phyloP scores from a whole-genome alignment of 2,797 vertebrate species.

The Protonibea diacanthus region DNA sequence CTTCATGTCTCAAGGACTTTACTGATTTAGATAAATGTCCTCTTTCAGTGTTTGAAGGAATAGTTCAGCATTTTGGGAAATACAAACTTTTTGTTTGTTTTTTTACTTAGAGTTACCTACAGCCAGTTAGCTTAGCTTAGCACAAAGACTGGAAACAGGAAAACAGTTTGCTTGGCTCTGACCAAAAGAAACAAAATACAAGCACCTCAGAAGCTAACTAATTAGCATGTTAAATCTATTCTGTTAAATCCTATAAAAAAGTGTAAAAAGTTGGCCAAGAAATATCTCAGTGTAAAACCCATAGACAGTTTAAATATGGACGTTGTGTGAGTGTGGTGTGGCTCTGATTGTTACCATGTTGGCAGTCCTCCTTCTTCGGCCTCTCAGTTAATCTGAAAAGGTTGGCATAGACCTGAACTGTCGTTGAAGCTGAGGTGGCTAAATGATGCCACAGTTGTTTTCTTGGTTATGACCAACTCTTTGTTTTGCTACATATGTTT shows the following conservation, averaged over 20 bases:
- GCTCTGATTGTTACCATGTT: too few species aligned
- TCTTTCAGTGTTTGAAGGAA: conserved; percentile 22
- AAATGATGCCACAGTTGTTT: too few species aligned
- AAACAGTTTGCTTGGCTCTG: not conserved
- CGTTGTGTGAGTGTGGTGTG: too few species aligned
- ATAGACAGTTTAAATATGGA: too few species aligned
- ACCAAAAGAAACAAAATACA: not conserved
- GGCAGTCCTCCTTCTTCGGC: too few species aligned
- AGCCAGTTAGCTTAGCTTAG: conserved; percentile 1
- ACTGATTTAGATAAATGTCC: conserved; percentile 20
- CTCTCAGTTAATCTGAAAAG: too few species aligned
- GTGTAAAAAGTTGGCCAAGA: too few species aligned
- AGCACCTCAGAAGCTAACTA: not conserved
- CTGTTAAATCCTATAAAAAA: not conserved
- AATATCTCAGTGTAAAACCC: too few species aligned
- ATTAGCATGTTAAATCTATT: not conserved
- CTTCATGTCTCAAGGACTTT: conserved; percentile 6
- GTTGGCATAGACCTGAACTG: too few species aligned
- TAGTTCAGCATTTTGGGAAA: conserved; percentile 23
- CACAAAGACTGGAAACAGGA: not conserved
- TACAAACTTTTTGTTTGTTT: not conserved
- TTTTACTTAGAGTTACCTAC: conserved; percentile 1
- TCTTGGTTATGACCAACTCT: too few species aligned
- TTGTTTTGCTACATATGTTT: not conserved
- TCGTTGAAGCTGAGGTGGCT: too few species aligned